Evolutionary conservation across 2,113 vertebrate species (phyloP), one percentile per base, ranked within the genome.

Genomic region (Paradisaea rubra): DNA sequence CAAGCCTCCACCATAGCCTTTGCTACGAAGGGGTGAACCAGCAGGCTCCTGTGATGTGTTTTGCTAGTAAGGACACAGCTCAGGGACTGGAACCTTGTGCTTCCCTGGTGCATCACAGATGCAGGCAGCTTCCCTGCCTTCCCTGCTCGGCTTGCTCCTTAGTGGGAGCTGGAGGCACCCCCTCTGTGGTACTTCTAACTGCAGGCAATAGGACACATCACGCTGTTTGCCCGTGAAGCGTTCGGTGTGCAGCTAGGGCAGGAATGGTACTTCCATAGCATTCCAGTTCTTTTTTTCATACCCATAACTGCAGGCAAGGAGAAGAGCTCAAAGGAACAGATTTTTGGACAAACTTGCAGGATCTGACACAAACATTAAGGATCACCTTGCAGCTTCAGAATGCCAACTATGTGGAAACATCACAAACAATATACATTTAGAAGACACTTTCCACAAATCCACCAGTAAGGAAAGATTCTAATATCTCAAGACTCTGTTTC

Each of bases 21-120:
- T 0, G 0, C 39, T 81, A 54, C 1, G 1, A 86, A 82, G 16
- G 6, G 7, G 20, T 1, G 50, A 79, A 42, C 25, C 35, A 82
- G 23, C 14, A 68, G 42, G n/a, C 44, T 74, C 22, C 21, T 95
- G 47, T 87, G 42, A 31, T 28, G 11, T 10, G 9, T 27, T 15
- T 5, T 15, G 6, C 33, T 23, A 17, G 35, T 19, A 53, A 52
- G n/a, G 45, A 60, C 54, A 44, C 41, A 57, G n/a, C 25, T 56
- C 68, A 76, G 35, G 33, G 35, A 37, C n/a, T 20, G 45, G 6
- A 47, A 19, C 28, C 27, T 60, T 37, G 28, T 60, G 52, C 25
- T 74, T 85, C 42, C 30, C 69, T 63, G 25, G 30, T 6, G 16
- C 31, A 64, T 33, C 66, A 64, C 18, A 8, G 2, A 25, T 33